Evolutionary conservation across 2,888 invertebrate genomes (phyloP).

Genomic region (Agrypnus murinus): DNA sequence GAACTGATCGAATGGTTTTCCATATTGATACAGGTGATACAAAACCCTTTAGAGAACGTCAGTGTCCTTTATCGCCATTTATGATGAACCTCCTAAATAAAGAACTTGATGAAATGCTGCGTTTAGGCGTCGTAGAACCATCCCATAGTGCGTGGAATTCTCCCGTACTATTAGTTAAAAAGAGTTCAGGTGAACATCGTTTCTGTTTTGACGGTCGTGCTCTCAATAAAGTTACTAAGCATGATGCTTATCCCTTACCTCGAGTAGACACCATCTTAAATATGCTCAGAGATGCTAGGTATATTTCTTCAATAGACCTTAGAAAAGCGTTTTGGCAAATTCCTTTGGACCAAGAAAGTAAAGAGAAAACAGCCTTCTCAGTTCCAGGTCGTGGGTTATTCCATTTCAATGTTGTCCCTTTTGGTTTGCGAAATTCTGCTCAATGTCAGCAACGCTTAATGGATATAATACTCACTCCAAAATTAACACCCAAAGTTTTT

Average conservation of each 20-base stretch:
- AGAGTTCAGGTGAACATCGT: conserved; percentile 51
- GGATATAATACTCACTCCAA: conserved; percentile 32
- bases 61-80: conserved; percentile 50
- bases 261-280: conserved; percentile 55
- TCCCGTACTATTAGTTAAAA: too few species aligned
- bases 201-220: conserved; percentile 59
- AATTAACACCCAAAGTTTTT: conserved; percentile 50
- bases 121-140: too few species aligned
- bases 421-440: conserved; percentile 54
- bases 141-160: too few species aligned
- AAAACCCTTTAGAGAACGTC: conserved; percentile 50
- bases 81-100: conserved; percentile 33
- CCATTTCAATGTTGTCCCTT: too few species aligned
- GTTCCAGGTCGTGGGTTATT: too few species aligned
- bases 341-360: conserved; percentile 50
- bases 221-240: conserved; percentile 56
- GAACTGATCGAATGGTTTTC: too few species aligned
- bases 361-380: conserved; percentile 62
- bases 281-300: conserved; percentile 54
- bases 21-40: conserved; percentile 44
- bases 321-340: too few species aligned
- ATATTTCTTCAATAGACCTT: conserved; percentile 54
- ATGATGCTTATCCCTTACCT: conserved; percentile 59
- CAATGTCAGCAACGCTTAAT: conserved; percentile 53
- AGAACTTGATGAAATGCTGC: conserved; percentile 17